Evolutionary conservation across 2,888 invertebrate genomes (phyloP), one percentile per base, ranked within the genome.

Genomic region (Nephrocerus scutellatus): DNA sequence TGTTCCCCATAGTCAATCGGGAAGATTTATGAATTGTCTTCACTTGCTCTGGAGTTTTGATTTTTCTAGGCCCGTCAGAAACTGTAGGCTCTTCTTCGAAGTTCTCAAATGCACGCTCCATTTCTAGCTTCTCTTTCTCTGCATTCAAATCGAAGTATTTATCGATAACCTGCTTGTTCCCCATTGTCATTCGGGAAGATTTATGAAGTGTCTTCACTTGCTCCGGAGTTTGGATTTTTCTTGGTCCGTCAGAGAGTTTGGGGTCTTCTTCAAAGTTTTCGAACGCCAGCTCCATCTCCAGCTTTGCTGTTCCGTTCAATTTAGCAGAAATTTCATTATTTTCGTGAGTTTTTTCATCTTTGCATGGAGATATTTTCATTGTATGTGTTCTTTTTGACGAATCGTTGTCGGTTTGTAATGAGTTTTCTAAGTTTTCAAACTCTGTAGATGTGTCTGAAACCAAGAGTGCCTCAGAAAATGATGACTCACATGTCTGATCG

Each of bases 401-500:
- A n/a, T n/a, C n/a, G n/a, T n/a, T n/a, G n/a, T n/a, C n/a, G n/a
- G n/a, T n/a, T n/a, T n/a, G n/a, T n/a, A n/a, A n/a, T n/a, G n/a
- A n/a, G n/a, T 31, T 29, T 10, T 41, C 39, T 8, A 48, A 48
- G 24, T 44, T 36, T 30, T 32, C 14, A 35, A 48, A 48, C 1
- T n/a, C n/a, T n/a, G n/a, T n/a, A n/a, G n/a, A 52, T 7, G 43
- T 40, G 13, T 47, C 53, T 5, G 56, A 55, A 3, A 60, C 50
- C 32, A 51, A 37, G 9, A 60, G 40, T 6, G 50, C 47, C 30
- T 63, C 62, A 4, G 54, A 57, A 24, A 57, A 56, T 23, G 54
- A 39, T 0, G 62, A 62, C 21, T 61, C 63, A 0, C 53, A 44
- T 3, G 61, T 58, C 41, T 58, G 52, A 46, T 63, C 63, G 2